Conservation (phyloP, 2,797 vertebrate genomes). For the Microctenopoma lineatum region DNA sequence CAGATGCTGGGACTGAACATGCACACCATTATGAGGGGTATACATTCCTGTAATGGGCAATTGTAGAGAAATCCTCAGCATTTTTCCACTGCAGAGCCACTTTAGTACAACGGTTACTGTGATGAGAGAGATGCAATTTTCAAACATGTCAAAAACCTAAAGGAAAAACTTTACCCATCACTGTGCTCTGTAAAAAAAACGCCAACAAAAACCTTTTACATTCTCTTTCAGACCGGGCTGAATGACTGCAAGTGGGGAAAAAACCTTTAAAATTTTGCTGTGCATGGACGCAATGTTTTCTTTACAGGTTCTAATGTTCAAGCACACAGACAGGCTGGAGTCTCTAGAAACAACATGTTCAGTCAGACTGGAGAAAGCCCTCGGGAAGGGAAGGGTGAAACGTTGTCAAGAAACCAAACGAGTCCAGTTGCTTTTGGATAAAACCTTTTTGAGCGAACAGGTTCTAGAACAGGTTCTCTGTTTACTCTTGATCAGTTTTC, state of each 20-base stretch:
- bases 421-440: too few species aligned
- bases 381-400: too few species aligned
- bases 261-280: too few species aligned
- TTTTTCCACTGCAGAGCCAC: neutral
- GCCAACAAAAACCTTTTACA: too few species aligned
- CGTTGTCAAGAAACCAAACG: too few species aligned
- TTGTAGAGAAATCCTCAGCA: neutral
- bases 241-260: neutral
- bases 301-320: too few species aligned
- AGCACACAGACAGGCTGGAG: too few species aligned
- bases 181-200: neutral
- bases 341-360: too few species aligned
- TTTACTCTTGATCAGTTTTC: neutral
- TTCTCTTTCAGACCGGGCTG: neutral
- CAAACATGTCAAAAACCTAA: neutral
- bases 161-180: neutral
- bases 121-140: neutral
- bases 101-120: neutral
- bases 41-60: slow-evolving; percentile 9
- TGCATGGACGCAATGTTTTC: too few species aligned
- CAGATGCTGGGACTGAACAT: neutral
- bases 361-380: too few species aligned
- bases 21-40: neutral
- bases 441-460: neutral
- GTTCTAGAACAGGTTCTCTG: too few species aligned